Evolutionary conservation across 2,113 vertebrate genomes (phyloP).

Genomic region (Lagopus muta): DNA sequence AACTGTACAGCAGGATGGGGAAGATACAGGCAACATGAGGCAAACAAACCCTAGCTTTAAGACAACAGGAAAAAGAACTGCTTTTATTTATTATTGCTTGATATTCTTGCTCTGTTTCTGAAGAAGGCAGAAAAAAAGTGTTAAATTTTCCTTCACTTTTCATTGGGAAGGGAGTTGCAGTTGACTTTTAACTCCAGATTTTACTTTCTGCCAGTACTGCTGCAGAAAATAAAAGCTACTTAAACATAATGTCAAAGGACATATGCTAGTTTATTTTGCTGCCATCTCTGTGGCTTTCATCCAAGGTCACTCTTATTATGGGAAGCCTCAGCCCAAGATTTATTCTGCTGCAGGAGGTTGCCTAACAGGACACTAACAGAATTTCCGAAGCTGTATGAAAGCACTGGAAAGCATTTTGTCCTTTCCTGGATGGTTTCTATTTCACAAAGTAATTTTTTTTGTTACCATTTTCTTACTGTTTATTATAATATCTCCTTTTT

Average conservation of each 20-base stretch:
- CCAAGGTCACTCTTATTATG: background rate
- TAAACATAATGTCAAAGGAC: background rate
- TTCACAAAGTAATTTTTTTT: background rate
- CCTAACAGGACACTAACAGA: background rate
- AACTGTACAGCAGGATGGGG: background rate
- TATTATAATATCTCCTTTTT: background rate
- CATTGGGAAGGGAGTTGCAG: background rate
- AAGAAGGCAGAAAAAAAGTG: accelerated
- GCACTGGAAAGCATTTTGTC: background rate
- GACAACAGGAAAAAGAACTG: background rate
- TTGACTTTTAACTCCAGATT: constrained; percentile 8
- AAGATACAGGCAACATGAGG: background rate
- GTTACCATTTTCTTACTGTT: background rate
- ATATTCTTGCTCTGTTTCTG: background rate
- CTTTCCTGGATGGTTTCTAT: background rate
- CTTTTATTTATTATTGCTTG: background rate
- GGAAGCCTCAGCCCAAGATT: background rate
- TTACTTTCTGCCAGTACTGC: background rate
- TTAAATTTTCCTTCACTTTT: background rate
- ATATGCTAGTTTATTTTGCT: constrained; percentile 9
- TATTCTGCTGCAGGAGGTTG: background rate
- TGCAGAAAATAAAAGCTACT: background rate
- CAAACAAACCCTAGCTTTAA: background rate
- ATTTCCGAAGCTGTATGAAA: background rate
- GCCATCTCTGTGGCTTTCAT: constrained; percentile 18